These are phyloP conservation scores for Herminia tarsipennalis DNA, from an alignment of 2,888 invertebrate species.

Conservation along the genomic window DNA sequence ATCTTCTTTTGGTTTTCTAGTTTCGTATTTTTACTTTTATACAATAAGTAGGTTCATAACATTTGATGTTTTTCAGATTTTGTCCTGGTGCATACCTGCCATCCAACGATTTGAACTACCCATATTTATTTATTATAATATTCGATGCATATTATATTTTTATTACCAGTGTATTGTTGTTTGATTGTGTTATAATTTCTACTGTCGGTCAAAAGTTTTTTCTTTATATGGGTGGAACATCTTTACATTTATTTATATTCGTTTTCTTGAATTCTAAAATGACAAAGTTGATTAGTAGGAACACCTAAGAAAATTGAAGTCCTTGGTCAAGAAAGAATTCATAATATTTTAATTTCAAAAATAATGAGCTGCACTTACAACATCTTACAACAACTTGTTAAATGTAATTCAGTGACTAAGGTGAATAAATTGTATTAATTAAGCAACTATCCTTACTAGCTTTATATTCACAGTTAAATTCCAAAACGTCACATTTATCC, in stretches of 20 bases:
- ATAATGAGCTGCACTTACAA: too few species aligned
- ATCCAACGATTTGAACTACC: slow-evolving; percentile 29
- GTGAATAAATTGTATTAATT: too few species aligned
- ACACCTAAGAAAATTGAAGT: too few species aligned
- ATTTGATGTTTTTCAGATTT: slow-evolving; percentile 60
- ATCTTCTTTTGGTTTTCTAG: too few species aligned
- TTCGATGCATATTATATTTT: not conserved
- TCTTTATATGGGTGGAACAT: slow-evolving; percentile 55
- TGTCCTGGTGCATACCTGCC: slow-evolving; percentile 54
- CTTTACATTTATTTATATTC: slow-evolving; percentile 48
- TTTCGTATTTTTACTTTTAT: not conserved
- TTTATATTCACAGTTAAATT: slow-evolving; percentile 75
- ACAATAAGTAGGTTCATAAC: not conserved
- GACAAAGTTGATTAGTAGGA: too few species aligned
- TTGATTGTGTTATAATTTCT: not conserved
- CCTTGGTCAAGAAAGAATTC: too few species aligned
- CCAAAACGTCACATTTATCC: slow-evolving; percentile 67
- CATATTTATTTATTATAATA: not conserved
- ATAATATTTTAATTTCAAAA: too few species aligned
- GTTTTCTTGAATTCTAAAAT: slow-evolving; percentile 58
- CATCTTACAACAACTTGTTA: too few species aligned
- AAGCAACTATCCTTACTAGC: slow-evolving; percentile 55
- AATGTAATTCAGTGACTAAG: too few species aligned
- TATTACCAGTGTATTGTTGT: not conserved
- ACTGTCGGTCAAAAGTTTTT: not conserved